Percentiles rank a stretch among this genome's conserved stretches.
phyloP scores from a whole-genome alignment of 2,113 vertebrate genomes.

The Onychostoma macrolepis region DNA sequence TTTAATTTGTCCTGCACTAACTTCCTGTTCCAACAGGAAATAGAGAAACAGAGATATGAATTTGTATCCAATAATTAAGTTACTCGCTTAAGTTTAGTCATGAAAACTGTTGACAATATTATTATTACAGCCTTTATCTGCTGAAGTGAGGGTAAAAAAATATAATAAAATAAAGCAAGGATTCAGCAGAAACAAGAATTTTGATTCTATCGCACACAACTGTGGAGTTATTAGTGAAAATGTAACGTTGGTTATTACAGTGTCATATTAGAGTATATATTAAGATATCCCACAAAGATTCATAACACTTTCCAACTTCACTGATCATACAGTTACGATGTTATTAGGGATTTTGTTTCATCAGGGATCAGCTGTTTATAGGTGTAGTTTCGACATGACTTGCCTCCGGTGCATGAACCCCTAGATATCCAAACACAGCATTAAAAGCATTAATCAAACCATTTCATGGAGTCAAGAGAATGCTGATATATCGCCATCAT shows the following conservation, averaged over 20 bases:
- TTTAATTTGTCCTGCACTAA: no score
- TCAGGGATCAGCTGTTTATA: background rate
- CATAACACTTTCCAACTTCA: background rate
- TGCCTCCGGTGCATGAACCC: background rate
- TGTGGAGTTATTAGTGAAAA: background rate
- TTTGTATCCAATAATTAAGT: no score
- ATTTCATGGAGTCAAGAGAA: background rate
- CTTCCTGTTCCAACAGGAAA: no score
- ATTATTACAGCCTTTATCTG: background rate
- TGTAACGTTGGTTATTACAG: background rate
- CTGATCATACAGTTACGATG: background rate
- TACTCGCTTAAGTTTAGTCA: no score
- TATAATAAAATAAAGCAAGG: background rate
- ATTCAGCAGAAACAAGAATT: background rate
- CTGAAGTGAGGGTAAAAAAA: background rate
- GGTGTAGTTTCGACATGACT: no score
- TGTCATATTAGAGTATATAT: background rate
- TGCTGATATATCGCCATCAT: background rate
- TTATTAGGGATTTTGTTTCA: background rate
- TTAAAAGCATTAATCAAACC: background rate
- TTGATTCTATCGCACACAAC: background rate
- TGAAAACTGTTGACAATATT: no score
- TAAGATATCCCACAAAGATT: background rate
- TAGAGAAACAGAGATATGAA: no score
- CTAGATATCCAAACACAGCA: background rate